phyloP scores from a whole-genome alignment of 2,113 vertebrate species.

The Apistogramma diplotaenia region DNA sequence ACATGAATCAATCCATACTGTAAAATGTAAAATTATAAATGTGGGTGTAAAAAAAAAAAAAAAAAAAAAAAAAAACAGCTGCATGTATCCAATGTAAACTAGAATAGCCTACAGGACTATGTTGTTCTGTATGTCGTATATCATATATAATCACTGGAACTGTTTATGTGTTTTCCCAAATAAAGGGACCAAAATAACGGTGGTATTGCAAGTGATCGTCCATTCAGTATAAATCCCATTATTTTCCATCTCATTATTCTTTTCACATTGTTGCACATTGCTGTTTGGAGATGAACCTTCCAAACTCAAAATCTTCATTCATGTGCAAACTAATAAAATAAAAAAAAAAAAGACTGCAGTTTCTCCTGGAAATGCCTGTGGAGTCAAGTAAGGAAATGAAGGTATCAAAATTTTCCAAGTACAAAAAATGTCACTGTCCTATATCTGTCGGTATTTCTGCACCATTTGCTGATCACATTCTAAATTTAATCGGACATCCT shows the following conservation, averaged over 20 bases:
- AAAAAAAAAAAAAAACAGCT: not conserved
- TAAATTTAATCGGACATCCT: not conserved
- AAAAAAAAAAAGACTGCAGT: not conserved
- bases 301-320: not conserved
- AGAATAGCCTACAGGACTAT: not conserved
- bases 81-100: not conserved
- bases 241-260: not conserved
- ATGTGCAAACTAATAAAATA: not conserved
- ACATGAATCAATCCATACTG: not conserved
- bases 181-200: slow-evolving; percentile 16
- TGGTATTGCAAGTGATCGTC: not conserved
- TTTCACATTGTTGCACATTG: not conserved
- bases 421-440: not conserved
- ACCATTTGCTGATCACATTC: not conserved
- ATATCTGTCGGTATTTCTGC: not conserved
- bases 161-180: slow-evolving; percentile 25
- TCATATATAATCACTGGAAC: slow-evolving; percentile 5
- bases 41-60: not conserved
- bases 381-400: not conserved
- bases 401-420: not conserved
- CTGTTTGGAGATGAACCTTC: not conserved
- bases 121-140: slow-evolving; percentile 5
- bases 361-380: not conserved
- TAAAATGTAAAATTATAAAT: not conserved
- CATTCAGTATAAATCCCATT: not conserved